phyloP scores from a whole-genome alignment of 2,113 vertebrate genomes.

The Ptilonorhynchus violaceus region DNA sequence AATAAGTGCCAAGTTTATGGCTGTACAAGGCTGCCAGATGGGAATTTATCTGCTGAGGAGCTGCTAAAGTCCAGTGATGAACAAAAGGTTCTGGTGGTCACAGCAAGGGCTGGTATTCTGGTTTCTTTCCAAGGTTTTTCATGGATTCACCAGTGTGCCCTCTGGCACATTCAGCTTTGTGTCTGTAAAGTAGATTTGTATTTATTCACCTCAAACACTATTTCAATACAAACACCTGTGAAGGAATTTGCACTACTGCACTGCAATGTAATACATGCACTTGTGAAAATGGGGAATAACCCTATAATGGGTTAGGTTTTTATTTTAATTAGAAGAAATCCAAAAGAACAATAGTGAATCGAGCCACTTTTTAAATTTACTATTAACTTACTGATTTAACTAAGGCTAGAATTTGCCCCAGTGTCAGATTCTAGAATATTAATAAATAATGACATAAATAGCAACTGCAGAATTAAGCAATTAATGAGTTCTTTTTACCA shows the following conservation, averaged over 20 bases:
- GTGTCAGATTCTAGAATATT: conserved; percentile 52
- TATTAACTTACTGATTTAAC: conserved; percentile 36
- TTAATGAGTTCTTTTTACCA: conserved; percentile 61
- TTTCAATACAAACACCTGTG: neutral
- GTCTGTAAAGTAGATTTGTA: neutral
- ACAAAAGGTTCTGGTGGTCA: neutral
- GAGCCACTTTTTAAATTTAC: neutral
- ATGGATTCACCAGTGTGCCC: neutral
- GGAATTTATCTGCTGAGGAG: neutral
- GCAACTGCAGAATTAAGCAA: conserved; percentile 49
- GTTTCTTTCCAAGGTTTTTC: neutral
- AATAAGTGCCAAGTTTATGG: neutral
- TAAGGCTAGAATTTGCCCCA: conserved; percentile 1
- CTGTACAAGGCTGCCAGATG: neutral
- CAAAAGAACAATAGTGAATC: conserved; percentile 34
- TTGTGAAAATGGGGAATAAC: neutral
- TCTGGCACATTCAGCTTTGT: fast-evolving
- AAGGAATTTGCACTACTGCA: neutral
- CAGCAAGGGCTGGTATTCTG: neutral
- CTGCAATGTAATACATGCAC: neutral
- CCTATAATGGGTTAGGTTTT: neutral
- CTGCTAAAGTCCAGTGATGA: neutral
- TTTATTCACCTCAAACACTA: neutral
- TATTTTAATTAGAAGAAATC: conserved; percentile 16
- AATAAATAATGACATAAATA: conserved; percentile 61